Conservation (phyloP, 2,797 vertebrate species). For the Esox lucius region DNA sequence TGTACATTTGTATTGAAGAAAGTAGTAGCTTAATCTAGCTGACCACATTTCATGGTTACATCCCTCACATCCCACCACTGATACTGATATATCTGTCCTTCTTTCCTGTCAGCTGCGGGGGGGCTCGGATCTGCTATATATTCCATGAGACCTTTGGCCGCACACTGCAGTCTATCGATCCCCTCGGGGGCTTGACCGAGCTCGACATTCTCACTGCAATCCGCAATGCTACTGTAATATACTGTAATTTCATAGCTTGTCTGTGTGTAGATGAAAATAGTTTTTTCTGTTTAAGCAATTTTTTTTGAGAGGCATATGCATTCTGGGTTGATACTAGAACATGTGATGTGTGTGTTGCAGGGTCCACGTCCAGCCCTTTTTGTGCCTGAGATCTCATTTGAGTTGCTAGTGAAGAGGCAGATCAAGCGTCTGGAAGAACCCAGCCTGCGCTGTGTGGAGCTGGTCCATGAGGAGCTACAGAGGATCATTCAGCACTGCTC, state of each 20-base stretch:
- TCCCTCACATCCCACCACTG: slow-evolving; percentile 28
- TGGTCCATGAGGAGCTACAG: slow-evolving; percentile 85
- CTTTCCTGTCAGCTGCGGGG: slow-evolving; percentile 74
- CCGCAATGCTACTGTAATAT: slow-evolving; percentile 76
- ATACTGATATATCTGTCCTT: slow-evolving; percentile 19
- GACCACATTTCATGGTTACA: slow-evolving; percentile 51
- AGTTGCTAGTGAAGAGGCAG: slow-evolving; percentile 83
- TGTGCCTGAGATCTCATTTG: slow-evolving; percentile 82
- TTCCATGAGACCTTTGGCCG: slow-evolving; percentile 86
- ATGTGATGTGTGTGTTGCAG: slow-evolving; percentile 51
- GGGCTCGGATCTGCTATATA: slow-evolving; percentile 84
- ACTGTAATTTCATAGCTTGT: neutral
- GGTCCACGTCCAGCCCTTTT: slow-evolving; percentile 82
- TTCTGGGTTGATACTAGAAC: neutral
- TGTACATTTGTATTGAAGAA: slow-evolving; percentile 26
- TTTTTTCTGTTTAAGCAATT: slow-evolving; percentile 7
- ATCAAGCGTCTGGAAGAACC: slow-evolving; percentile 85
- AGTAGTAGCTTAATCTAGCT: slow-evolving; percentile 61
- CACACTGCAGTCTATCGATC: slow-evolving; percentile 83
- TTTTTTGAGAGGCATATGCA: slow-evolving; percentile 3
- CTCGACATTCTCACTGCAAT: slow-evolving; percentile 83
- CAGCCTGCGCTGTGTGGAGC: slow-evolving; percentile 81
- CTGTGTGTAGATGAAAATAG: slow-evolving; percentile 1
- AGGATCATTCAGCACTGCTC: slow-evolving; percentile 85
- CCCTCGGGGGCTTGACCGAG: slow-evolving; percentile 77